Evolutionary conservation across 2,797 vertebrate genomes (phyloP), one percentile per base, ranked within the genome.

Genomic region (Chaetodon trifasciatus): DNA sequence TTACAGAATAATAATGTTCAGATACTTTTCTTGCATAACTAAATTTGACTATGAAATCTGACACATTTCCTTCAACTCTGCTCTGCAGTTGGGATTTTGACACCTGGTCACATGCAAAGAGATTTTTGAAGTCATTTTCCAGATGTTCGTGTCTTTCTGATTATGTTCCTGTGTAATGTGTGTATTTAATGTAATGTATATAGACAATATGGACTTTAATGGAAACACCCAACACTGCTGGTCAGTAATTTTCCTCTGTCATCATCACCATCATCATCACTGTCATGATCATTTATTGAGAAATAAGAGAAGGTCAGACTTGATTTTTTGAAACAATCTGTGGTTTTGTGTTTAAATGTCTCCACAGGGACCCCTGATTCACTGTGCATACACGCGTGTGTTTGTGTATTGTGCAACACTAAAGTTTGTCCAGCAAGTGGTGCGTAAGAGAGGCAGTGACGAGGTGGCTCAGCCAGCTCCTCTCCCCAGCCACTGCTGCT

Each of bases 251-350:
- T 85, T 70, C 67, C 72, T 19, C 44, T 0, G 19, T 37, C 28
- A 37, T 39, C 9, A 40, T 39, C 35, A 13, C 15, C 32, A 37
- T 39, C 35, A 60, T 40, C 37, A n/a, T 62, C 56, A 63, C n/a
- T 16, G 24, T 46, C 16, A 35, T 46, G 4, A 56, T 66, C 11
- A 44, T 61, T 42, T 2, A 16, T 81, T 69, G 72, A 66, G 74
- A 75, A 88, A 85, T 49, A 62, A 21, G 28, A 78, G 73, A 83
- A 87, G 86, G n/a, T 79, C 49, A 32, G 28, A 32, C 28, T 32
- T 32, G 2, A 3, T 32, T 32, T n/a, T 12, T 53, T 21, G 8
- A 44, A 47, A 52, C 3, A 66, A 52, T 35, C 10, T 57, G n/a
- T 21, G 35, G 32, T 21, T 81, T 8, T 11, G 24, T 53, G 40